Conservation (phyloP, 2,113 vertebrate species). For the Drymodes brunneopygia region DNA sequence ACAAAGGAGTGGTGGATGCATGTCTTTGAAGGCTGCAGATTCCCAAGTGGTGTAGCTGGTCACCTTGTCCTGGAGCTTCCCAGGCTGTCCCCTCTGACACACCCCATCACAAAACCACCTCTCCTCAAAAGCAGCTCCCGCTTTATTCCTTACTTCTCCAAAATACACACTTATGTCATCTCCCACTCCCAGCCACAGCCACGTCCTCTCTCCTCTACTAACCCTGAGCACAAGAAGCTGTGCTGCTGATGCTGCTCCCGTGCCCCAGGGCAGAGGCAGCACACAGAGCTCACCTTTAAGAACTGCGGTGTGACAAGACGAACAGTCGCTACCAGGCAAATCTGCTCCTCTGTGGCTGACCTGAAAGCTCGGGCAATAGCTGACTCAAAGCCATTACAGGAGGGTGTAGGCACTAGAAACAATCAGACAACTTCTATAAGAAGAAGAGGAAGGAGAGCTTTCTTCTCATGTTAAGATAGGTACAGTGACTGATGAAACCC, state of each 20-base stretch:
- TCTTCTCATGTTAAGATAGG: neutral
- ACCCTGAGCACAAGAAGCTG: neutral
- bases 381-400: conserved; percentile 82
- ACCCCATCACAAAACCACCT: neutral
- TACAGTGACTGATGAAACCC: neutral
- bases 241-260: neutral
- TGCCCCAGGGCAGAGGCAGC: neutral
- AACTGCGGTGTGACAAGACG: conserved; percentile 81
- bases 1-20: neutral
- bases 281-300: conserved; percentile 78
- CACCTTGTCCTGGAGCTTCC: neutral
- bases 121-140: neutral
- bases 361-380: conserved; percentile 77
- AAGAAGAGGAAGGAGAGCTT: neutral
- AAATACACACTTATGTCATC: fast-evolving
- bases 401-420: conserved; percentile 81
- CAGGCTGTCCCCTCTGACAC: fast-evolving
- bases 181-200: neutral
- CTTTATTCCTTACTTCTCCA: fast-evolving
- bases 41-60: neutral
- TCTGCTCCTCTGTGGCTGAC: conserved; percentile 83
- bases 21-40: neutral
- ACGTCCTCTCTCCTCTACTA: neutral
- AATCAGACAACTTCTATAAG: conserved; percentile 41
- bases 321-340: conserved; percentile 89